Conservation (phyloP, 2,797 vertebrate genomes). For the Cuniculus paca region DNA sequence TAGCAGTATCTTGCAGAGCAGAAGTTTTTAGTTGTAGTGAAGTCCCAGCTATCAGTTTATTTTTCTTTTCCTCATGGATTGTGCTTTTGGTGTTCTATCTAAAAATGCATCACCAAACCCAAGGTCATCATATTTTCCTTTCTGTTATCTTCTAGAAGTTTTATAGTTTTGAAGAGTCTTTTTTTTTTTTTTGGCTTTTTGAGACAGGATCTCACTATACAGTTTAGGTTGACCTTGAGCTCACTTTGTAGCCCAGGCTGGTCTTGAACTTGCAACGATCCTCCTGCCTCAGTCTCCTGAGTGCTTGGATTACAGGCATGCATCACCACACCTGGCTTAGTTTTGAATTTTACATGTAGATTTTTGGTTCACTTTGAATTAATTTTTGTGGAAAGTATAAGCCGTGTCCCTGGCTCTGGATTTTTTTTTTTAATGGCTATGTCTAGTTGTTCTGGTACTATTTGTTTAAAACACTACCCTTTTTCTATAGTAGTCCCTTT, state of each 20-base stretch:
- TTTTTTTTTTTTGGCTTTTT: too few species aligned
- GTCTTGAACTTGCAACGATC: too few species aligned
- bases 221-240: too few species aligned
- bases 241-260: too few species aligned
- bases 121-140: constrained; percentile 50
- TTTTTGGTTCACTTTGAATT: constrained; percentile 19
- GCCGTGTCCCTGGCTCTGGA: background rate
- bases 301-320: too few species aligned
- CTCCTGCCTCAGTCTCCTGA: too few species aligned
- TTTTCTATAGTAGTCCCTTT: background rate
- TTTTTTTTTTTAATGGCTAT: background rate
- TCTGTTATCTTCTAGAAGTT: constrained; percentile 7
- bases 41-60: background rate
- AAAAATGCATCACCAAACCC: constrained; percentile 5
- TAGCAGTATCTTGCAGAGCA: background rate
- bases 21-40: constrained; percentile 49
- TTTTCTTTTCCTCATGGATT: constrained; percentile 1
- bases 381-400: constrained; percentile 18
- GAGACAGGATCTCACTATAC: too few species aligned
- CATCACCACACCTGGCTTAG: too few species aligned
- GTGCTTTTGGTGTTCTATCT: constrained; percentile 45
- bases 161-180: background rate
- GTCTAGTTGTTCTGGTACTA: background rate
- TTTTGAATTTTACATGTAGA: background rate
- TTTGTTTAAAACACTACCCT: background rate